phyloP scores from a whole-genome alignment of 2,888 invertebrate species.

The Diplazon laetatorius region DNA sequence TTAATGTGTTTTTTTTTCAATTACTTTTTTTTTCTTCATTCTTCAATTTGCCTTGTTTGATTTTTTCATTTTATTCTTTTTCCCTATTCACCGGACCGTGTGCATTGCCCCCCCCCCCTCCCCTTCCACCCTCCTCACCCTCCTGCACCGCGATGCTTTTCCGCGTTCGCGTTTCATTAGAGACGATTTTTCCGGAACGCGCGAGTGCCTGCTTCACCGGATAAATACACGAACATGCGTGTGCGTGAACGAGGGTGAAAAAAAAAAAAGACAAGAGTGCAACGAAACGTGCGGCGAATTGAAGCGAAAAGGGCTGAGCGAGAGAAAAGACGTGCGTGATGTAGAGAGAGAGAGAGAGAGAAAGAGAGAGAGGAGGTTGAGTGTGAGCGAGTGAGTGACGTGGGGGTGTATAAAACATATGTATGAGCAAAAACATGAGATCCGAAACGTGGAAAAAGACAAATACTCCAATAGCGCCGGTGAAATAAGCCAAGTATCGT shows the following conservation, averaged over 20 bases:
- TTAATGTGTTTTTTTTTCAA: too few species aligned
- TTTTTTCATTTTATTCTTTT: neutral
- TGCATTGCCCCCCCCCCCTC: too few species aligned
- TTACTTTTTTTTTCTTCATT: neutral
- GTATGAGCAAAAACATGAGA: conserved; percentile 23
- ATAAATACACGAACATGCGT: conserved; percentile 24
- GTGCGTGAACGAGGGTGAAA: too few species aligned
- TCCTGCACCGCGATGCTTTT: too few species aligned
- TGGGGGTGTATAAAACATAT: conserved; percentile 16
- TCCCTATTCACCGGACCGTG: conserved; percentile 5
- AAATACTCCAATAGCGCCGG: conserved; percentile 34
- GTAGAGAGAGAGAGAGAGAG: too few species aligned
- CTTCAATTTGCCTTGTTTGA: neutral
- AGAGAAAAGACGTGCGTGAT: too few species aligned
- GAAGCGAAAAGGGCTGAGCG: conserved; percentile 12
- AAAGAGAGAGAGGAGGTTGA: conserved; percentile 15
- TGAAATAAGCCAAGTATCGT: conserved; percentile 26
- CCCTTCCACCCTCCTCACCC: too few species aligned
- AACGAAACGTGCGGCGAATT: conserved; percentile 14
- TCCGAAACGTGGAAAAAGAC: conserved; percentile 31
- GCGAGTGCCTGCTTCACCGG: conserved; percentile 3
- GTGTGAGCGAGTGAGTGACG: conserved; percentile 7
- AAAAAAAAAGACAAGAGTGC: too few species aligned
- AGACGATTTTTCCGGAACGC: conserved; percentile 20
- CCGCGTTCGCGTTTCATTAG: conserved; percentile 18